phyloP scores from a whole-genome alignment of 2,888 invertebrate species.

The Crossocerus cetratus region DNA sequence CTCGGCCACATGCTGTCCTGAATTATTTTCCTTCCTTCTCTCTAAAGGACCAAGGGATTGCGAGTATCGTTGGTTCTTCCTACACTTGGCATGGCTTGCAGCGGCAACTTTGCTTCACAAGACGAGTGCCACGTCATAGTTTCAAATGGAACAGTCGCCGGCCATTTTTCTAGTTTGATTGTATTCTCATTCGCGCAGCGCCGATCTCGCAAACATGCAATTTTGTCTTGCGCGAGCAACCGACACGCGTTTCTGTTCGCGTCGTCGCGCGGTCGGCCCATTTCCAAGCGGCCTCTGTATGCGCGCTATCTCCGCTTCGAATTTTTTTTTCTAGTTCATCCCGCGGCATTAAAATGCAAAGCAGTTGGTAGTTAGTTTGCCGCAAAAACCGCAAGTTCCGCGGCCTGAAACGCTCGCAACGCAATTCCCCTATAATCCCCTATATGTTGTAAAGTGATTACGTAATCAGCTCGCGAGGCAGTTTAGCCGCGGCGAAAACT shows the following conservation, averaged over 20 bases:
- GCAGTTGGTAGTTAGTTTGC: slow-evolving; percentile 15
- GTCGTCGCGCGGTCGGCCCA: background rate
- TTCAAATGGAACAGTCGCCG: too few relatives aligned
- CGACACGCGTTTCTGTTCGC: too few relatives aligned
- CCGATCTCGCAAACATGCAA: too few relatives aligned
- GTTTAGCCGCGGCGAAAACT: slow-evolving; percentile 20
- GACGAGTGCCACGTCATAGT: too few relatives aligned
- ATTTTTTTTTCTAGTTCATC: background rate
- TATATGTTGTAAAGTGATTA: slow-evolving; percentile 16
- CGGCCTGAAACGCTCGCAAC: slow-evolving; percentile 10
- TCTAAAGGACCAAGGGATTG: too few relatives aligned
- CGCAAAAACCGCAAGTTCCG: slow-evolving; percentile 13
- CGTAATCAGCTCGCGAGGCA: slow-evolving; percentile 2
- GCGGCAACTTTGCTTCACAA: too few relatives aligned
- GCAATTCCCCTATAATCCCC: slow-evolving; percentile 11
- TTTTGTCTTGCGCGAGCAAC: background rate
- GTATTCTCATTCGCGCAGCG: too few relatives aligned
- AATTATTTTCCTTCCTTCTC: too few relatives aligned
- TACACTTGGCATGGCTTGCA: too few relatives aligned
- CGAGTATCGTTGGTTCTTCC: too few relatives aligned
- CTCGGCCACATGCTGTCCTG: too few relatives aligned
- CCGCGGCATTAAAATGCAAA: slow-evolving; percentile 35
- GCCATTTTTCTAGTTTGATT: too few relatives aligned
- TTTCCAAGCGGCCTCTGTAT: background rate
- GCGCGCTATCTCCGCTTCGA: background rate